Evolutionary conservation across 2,113 vertebrate genomes (phyloP), one percentile per base, ranked within the genome.

Genomic region (Pholis gunnellus): DNA sequence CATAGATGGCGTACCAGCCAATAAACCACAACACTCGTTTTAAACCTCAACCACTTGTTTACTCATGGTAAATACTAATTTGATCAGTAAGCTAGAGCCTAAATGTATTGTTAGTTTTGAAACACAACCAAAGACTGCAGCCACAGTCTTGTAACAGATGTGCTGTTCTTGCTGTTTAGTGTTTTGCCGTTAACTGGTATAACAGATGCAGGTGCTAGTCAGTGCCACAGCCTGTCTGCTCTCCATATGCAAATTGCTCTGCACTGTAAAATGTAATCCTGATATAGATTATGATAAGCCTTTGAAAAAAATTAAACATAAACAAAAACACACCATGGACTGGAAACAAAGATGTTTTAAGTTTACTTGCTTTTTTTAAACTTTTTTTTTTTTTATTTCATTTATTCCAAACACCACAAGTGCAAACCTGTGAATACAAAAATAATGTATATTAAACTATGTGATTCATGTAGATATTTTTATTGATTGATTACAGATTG

Each of bases 401-500:
- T 76, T 74, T 78, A 57, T 75, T 75, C 70, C 79, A 85, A 90
- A 93, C 90, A 91, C 95, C 94, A 79, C 79, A 95, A 95, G 95
- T 95, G 94, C 95, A 95, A 95, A 93, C 76, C 61, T 92, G 85
- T 94, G 88, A 87, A 89, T 86, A 82, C 29, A 83, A 74, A 83
- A 90, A 78, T 48, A 90, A 88, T 92, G 74, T 94, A 79, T 89
- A 83, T 82, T 71, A 65, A 90, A 84, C 60, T 64, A 38, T 52
- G 63, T 76, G 59, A 86, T 75, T 87, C 48, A 50, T 92, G 75
- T 84, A 91, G 79, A 89, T 86, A 87, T 81, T 88, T 92, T 75
- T 86, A 75, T 57, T 72, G 69, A 75, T 83, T 87, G 72, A 82
- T 80, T 86, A 57, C 20, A 56, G 50, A 72, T 52, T 65, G 25